phyloP scores from a whole-genome alignment of 2,113 vertebrate species.

The Sclerurus mexicanus region DNA sequence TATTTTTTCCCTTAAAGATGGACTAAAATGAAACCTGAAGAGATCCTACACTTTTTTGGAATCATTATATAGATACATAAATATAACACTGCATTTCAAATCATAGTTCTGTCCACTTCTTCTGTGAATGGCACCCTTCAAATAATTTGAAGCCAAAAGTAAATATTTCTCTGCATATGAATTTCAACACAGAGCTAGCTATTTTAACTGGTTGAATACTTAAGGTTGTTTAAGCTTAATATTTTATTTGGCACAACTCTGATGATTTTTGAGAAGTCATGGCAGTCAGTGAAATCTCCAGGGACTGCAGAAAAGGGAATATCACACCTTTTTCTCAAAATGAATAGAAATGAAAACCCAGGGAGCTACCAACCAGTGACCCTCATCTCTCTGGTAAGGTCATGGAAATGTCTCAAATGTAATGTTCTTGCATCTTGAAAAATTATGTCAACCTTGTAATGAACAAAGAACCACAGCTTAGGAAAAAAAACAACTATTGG shows the following conservation, averaged over 20 bases:
- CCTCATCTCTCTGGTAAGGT: not conserved
- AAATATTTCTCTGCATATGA: not conserved
- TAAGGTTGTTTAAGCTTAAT: not conserved
- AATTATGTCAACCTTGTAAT: not conserved
- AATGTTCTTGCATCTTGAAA: not conserved
- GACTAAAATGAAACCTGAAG: not conserved
- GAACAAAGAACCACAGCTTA: not conserved
- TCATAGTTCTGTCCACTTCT: not conserved
- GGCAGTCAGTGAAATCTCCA: not conserved
- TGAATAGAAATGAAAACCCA: not conserved
- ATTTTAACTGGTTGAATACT: not conserved
- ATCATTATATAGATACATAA: not conserved
- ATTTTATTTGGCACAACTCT: not conserved
- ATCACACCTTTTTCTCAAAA: not conserved
- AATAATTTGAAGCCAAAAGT: not conserved
- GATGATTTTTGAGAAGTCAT: not conserved
- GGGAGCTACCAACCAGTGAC: not conserved
- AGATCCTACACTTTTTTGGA: not conserved
- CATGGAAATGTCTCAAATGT: not conserved
- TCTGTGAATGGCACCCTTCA: not conserved
- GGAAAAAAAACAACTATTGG: not conserved
- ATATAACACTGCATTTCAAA: not conserved
- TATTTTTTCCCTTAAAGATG: not conserved
- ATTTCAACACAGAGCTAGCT: not conserved
- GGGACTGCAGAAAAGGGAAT: not conserved